Evolutionary conservation across 2,888 invertebrate genomes (phyloP).

Genomic region (Anarsia innoxiella): DNA sequence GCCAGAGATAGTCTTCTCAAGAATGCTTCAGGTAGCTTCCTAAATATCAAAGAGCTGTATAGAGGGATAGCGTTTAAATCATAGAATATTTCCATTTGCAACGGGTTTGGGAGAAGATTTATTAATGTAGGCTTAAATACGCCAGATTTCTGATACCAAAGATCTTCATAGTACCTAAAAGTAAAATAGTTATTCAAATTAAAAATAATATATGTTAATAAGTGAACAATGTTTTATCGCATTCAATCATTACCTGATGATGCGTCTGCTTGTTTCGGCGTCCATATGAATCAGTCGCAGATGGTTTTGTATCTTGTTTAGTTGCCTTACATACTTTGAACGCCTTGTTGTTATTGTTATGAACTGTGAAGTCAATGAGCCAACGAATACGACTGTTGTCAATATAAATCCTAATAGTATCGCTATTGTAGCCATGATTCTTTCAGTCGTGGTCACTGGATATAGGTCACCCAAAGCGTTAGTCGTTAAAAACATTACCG

Average conservation of each 20-base stretch:
- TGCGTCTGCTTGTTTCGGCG: constrained; percentile 46
- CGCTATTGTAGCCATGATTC: constrained; percentile 49
- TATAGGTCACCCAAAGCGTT: constrained; percentile 65
- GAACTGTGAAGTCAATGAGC: constrained; percentile 66
- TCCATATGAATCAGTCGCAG: constrained; percentile 59
- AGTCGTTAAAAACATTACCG: constrained; percentile 62
- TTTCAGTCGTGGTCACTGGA: constrained; percentile 56
- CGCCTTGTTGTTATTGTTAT: constrained; percentile 65
- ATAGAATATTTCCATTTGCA: constrained; percentile 70
- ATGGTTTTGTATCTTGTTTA: constrained; percentile 61
- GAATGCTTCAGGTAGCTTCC: constrained; percentile 69
- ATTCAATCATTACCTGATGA: constrained; percentile 54
- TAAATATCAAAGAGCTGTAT: constrained; percentile 67
- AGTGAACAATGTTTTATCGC: no score
- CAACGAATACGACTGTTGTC: constrained; percentile 67
- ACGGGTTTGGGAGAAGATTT: constrained; percentile 54
- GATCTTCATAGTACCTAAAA: constrained; percentile 64
- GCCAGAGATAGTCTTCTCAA: constrained; percentile 63
- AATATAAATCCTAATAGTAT: constrained; percentile 60
- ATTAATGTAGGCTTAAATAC: constrained; percentile 61
- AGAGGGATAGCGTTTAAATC: constrained; percentile 69
- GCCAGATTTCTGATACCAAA: constrained; percentile 71
- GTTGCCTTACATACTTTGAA: constrained; percentile 56
- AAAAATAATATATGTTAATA: no score
- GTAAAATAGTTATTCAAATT: background rate